A percentile compares a stretch with the other conserved stretches of the same genome.
Conservation (phyloP, 2,113 vertebrate species). For the Platysternon megacephalum region DNA sequence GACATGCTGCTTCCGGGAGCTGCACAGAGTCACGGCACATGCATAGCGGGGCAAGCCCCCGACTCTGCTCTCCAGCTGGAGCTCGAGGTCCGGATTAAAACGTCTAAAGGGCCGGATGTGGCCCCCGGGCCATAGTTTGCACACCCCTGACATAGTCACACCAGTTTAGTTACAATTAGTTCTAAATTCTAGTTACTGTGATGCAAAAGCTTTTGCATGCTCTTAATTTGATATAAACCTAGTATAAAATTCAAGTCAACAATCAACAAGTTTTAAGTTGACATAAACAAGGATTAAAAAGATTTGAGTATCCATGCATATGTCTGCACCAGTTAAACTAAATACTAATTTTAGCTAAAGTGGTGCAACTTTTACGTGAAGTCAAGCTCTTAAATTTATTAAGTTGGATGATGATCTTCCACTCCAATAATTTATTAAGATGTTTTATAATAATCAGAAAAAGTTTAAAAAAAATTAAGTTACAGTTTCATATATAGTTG, state of each 20-base stretch:
- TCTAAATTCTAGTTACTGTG: not conserved
- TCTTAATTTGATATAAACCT: not conserved
- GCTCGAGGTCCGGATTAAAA: too few relatives aligned
- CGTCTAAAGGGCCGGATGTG: too few relatives aligned
- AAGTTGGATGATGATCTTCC: not conserved
- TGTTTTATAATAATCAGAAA: not conserved
- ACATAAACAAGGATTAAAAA: not conserved
- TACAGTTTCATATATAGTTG: not conserved
- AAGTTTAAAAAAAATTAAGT: not conserved
- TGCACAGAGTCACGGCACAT: too few relatives aligned
- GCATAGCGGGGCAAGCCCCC: too few relatives aligned
- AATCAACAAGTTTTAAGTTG: not conserved
- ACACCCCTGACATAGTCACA: not conserved
- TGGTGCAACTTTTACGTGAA: not conserved
- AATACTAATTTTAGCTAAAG: not conserved
- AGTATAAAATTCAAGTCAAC: not conserved
- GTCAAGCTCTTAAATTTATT: not conserved
- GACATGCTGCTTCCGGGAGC: too few relatives aligned
- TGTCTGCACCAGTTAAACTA: not conserved
- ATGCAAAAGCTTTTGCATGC: not conserved
- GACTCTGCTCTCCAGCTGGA: too few relatives aligned
- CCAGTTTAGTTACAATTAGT: not conserved
- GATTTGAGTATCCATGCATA: not conserved
- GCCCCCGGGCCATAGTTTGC: too few relatives aligned
- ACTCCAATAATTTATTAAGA: not conserved